phyloP scores from a whole-genome alignment of 2,888 invertebrate species.

The Latrodectus hesperus region DNA sequence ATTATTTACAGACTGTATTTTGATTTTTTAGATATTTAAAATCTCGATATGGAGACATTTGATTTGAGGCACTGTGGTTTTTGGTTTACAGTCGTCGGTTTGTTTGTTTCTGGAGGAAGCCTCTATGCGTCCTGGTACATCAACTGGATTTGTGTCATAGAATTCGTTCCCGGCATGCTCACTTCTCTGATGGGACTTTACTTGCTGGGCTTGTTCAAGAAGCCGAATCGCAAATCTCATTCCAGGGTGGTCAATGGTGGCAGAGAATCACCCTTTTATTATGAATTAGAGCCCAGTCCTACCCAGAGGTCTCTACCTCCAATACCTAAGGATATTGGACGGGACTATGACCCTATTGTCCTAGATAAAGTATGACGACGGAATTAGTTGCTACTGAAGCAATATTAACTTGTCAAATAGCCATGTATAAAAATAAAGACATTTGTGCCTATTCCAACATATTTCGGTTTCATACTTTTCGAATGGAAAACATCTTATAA shows the following conservation, averaged over 20 bases:
- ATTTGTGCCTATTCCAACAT: no score
- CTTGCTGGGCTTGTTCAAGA: not conserved
- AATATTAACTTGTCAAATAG: no score
- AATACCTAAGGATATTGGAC: constrained; percentile 46
- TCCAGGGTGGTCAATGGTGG: not conserved
- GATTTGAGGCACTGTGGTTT: not conserved
- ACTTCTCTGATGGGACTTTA: not conserved
- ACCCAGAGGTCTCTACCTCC: constrained; percentile 31
- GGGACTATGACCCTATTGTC: constrained; percentile 48
- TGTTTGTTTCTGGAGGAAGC: not conserved
- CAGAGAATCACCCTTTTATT: constrained; percentile 42
- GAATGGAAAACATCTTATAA: no score
- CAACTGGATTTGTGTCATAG: not conserved
- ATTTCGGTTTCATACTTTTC: no score
- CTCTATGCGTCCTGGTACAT: not conserved
- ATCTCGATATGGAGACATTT: not conserved
- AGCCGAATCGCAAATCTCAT: not conserved
- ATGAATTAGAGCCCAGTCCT: constrained; percentile 27
- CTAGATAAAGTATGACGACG: constrained; percentile 34
- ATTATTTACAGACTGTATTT: not conserved
- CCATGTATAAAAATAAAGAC: no score
- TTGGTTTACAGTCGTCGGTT: not conserved
- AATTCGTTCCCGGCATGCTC: not conserved
- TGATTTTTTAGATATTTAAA: not conserved
- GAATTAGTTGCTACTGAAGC: no score